Conservation (phyloP, 2,797 vertebrate genomes). For the Naso thynnoides region DNA sequence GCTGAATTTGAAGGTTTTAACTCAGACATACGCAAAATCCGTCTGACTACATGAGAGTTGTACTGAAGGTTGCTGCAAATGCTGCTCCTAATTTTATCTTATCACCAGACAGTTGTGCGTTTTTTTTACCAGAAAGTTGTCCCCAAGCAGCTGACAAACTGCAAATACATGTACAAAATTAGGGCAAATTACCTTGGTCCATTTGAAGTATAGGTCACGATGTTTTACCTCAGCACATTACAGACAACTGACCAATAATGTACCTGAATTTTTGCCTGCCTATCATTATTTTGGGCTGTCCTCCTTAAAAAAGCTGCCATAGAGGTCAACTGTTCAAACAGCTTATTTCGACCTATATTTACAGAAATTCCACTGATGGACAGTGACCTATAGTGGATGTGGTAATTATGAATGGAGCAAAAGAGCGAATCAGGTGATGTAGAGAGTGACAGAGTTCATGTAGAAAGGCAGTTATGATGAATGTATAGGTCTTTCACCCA, state of each 20-base stretch:
- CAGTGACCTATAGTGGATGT: no score
- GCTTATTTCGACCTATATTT: no score
- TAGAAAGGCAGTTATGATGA: no score
- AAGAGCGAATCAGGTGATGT: no score
- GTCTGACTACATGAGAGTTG: not conserved
- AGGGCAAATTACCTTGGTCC: not conserved
- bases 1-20: no score
- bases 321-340: no score
- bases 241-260: not conserved
- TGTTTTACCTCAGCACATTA: not conserved
- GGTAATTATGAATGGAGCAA: no score
- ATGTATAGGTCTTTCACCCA: no score
- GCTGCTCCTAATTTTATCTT: not conserved
- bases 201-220: not conserved
- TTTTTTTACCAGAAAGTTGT: not conserved
- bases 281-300: not conserved
- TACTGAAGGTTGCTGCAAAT: not conserved
- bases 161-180: not conserved
- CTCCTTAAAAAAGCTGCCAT: no score
- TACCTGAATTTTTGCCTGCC: not conserved
- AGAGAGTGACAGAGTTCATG: no score
- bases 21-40: no score
- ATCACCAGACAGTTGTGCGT: not conserved
- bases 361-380: no score
- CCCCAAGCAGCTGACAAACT: constrained; percentile 10